Base-by-base conservation (phyloP, 30 jellyfish, hydroid and myxozoan species). In the Turritopsis dohrnii region DNA sequence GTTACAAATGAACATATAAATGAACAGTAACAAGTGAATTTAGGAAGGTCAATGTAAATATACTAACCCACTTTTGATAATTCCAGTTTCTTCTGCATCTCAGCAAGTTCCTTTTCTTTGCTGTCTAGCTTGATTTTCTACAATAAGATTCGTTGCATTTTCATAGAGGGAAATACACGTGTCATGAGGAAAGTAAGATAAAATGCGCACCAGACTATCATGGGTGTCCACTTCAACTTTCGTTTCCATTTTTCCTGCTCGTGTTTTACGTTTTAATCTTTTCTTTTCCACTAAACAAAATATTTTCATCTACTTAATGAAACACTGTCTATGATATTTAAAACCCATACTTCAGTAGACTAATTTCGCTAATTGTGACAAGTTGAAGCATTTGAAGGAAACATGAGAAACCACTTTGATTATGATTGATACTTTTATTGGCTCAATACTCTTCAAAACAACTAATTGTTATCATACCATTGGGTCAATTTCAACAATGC, bases 171-270 rank as follows among this genome's bases (percentile, higher is more conserved):
- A 82, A 28, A 13, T 20, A 52, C 18, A 8, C 21, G 60, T 66
- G 54, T 8, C 54, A 25, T 28, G 22, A 54, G 18, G 18, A 0
- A 19, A 72, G 53, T 0, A 0, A 80, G 53, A 66, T 54, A 77
- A 0, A 53, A 9, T 66, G 25, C 85, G 28, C 52, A 93, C 98
- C 94, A 93, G 79, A 30, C 87, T 81, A 1, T 93, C 95, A 71
- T 83, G 87, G 16, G 98, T 87, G 30, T 93, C 95, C 28, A 88
- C 96, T 16, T 54, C 72, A n/a, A 80, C 96, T 1, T 80, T 53
- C 1, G 84, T 90, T n/a, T 85, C 88, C 7, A 53, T 75, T 76
- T 85, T 84, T 22, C 94, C 95, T 16, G 95, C 96, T 65, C 93
- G 83, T 79, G 72, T 79, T 84, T 88, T 66, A 21, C 98, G 66